Percentiles rank a stretch among this genome's conserved stretches.
phyloP scores from a whole-genome alignment of 1,140 invertebrate genomes.

The Caenorhabditis remanei region DNA sequence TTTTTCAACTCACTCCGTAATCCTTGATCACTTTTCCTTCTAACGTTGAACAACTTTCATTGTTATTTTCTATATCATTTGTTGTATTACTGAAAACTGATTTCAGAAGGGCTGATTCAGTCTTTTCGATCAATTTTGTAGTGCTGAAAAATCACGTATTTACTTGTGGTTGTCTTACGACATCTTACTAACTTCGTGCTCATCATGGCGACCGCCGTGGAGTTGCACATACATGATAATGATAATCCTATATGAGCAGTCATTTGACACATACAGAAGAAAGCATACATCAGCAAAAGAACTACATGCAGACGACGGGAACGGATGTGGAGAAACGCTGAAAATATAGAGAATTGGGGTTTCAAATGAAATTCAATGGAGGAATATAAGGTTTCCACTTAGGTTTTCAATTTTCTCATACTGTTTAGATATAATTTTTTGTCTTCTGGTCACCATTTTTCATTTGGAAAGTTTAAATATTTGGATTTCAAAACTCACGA shows the following conservation, averaged over 20 bases:
- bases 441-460: too few relatives aligned
- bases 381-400: too few relatives aligned
- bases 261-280: conserved; percentile 48
- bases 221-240: conserved; percentile 59
- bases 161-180: too few relatives aligned
- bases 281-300: conserved; percentile 49
- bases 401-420: too few relatives aligned
- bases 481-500: neutral
- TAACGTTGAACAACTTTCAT: neutral
- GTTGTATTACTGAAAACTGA: neutral
- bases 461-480: neutral
- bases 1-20: conserved; percentile 28
- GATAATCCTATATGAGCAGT: conserved; percentile 54
- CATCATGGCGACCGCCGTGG: conserved; percentile 57
- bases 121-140: neutral
- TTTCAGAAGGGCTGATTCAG: neutral
- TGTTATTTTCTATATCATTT: neutral
- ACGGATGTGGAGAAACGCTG: conserved; percentile 53
- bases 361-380: too few relatives aligned
- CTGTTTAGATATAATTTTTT: neutral
- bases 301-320: conserved; percentile 59
- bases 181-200: neutral
- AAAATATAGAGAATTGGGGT: neutral
- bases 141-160: neutral
- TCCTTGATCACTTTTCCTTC: conserved; percentile 22